phyloP scores from a whole-genome alignment of 2,797 vertebrate genomes.

The Psittacula echo region DNA sequence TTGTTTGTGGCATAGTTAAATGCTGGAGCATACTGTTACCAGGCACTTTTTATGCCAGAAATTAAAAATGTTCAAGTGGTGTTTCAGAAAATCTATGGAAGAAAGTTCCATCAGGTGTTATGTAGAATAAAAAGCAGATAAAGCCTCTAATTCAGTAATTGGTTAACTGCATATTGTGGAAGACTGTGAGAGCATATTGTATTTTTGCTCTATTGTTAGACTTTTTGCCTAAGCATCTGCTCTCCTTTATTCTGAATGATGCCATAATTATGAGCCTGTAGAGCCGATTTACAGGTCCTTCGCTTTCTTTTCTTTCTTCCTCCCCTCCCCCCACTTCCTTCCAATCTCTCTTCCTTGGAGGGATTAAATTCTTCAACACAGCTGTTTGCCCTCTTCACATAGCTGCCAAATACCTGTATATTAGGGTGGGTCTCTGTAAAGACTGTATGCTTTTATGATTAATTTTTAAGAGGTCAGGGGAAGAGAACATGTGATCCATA shows the following conservation, averaged over 20 bases:
- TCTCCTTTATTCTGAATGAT: neutral
- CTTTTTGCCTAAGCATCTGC: neutral
- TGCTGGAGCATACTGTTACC: neutral
- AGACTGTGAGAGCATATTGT: neutral
- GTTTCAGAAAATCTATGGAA: neutral
- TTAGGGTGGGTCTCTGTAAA: neutral
- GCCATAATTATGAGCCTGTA: neutral
- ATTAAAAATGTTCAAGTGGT: fast-evolving
- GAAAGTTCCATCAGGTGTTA: neutral
- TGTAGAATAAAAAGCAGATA: neutral
- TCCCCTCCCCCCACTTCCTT: neutral
- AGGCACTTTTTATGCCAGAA: neutral
- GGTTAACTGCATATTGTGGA: neutral
- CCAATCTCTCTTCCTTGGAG: neutral
- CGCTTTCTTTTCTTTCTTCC: neutral
- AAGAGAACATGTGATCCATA: neutral
- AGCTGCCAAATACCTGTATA: neutral
- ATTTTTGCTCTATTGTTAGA: neutral
- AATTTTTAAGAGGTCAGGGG: neutral
- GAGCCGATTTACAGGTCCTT: neutral
- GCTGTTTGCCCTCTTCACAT: neutral
- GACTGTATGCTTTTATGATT: neutral
- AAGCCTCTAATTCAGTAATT: neutral
- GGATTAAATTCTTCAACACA: neutral
- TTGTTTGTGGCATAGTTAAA: neutral